phyloP scores from a whole-genome alignment of 1,140 invertebrate species.

The Phenacoccus solenopsis region DNA sequence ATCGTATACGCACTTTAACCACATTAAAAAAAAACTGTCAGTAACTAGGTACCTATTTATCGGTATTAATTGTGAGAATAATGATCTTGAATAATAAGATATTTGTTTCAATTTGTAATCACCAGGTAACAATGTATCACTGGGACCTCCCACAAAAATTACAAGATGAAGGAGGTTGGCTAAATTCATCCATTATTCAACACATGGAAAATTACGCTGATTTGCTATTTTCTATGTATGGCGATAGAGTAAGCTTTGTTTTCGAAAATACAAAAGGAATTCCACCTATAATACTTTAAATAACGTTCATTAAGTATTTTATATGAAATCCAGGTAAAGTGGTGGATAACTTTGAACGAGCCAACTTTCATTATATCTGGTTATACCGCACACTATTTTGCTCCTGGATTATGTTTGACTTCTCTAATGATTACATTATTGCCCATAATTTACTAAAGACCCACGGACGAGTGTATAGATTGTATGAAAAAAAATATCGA shows the following conservation, averaged over 20 bases:
- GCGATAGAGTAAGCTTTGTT: conserved; percentile 33
- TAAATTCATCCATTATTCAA: conserved; percentile 41
- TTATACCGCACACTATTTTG: conserved; percentile 37
- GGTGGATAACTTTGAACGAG: conserved; percentile 57
- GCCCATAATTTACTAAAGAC: conserved; percentile 46
- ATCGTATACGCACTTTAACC: background rate
- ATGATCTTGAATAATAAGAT: too few relatives aligned
- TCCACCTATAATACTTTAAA: background rate
- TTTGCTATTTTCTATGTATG: conserved; percentile 39
- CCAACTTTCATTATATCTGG: conserved; percentile 49
- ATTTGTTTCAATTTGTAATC: too few relatives aligned
- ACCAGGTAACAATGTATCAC: conserved; percentile 38
- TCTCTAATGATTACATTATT: conserved; percentile 38
- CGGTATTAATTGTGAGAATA: too few relatives aligned
- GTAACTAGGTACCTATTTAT: too few relatives aligned
- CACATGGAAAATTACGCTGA: conserved; percentile 40
- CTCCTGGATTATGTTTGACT: conserved; percentile 33
- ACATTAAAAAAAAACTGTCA: too few relatives aligned
- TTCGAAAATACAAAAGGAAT: background rate
- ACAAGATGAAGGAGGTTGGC: conserved; percentile 46
- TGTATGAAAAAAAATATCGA: conserved; percentile 48
- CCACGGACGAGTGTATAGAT: conserved; percentile 45
- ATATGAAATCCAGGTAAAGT: conserved; percentile 30
- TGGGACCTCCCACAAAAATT: conserved; percentile 40
- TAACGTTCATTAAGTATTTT: background rate